A percentile compares a stretch with the other conserved stretches of the same genome.
Evolutionary conservation across 2,888 invertebrate genomes (phyloP).

Genomic region (Philaethria dido): DNA sequence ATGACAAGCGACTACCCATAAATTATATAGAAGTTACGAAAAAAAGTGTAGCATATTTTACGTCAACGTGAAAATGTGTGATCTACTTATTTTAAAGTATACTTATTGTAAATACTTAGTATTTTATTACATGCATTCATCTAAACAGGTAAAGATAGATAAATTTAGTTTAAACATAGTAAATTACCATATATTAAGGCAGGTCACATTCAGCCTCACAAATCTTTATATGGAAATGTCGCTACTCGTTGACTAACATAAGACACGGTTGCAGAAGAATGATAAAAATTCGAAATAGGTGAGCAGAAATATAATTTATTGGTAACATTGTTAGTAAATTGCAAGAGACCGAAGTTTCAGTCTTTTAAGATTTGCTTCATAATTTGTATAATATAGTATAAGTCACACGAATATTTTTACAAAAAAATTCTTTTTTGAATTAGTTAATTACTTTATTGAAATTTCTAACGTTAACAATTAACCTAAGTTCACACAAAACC

Average conservation of each 20-base stretch:
- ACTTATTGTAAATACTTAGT: too few species aligned
- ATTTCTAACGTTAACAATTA: neutral
- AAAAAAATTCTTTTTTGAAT: neutral
- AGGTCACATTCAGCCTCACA: constrained; percentile 53
- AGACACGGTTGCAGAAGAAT: constrained; percentile 34
- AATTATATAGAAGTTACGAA: constrained; percentile 6
- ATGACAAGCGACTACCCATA: constrained; percentile 24
- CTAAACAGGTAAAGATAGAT: neutral
- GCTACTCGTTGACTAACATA: constrained; percentile 39
- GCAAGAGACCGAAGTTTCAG: constrained; percentile 29
- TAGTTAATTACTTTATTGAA: neutral
- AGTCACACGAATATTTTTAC: neutral
- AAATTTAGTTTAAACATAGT: constrained; percentile 15
- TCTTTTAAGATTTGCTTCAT: constrained; percentile 28
- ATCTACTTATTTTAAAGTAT: too few species aligned
- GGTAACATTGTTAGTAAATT: constrained; percentile 41
- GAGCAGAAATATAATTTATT: constrained; percentile 34
- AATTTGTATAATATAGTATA: neutral
- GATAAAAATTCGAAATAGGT: constrained; percentile 50
- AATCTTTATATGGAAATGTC: constrained; percentile 54
- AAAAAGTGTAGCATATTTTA: neutral
- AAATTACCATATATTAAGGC: constrained; percentile 59
- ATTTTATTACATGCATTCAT: too few species aligned
- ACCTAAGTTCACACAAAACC: neutral
- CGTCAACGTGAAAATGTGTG: constrained; percentile 16